Evolutionary conservation across 2,797 vertebrate species (phyloP), one percentile per base, ranked within the genome.

Genomic region (Ara ararauna): DNA sequence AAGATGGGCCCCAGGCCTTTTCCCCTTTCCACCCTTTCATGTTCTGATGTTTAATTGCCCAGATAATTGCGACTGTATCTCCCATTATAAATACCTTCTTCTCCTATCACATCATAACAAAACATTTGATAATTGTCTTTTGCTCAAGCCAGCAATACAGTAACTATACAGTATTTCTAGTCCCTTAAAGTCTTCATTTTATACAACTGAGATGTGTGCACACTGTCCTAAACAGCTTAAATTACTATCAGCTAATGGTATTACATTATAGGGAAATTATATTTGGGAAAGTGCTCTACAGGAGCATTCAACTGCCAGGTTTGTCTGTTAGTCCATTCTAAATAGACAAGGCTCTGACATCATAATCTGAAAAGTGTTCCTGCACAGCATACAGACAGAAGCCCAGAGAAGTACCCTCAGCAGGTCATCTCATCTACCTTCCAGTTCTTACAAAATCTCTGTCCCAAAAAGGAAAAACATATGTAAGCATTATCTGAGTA

Each of bases 61-160:
- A 87, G 85, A 96, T 82, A 96, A 96, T 45, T 95, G 78, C 84
- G 75, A 82, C 80, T 87, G 85, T 77, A 94, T 95, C 65, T 92
- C 95, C 70, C 18, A 71, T 87, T 70, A 91, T 94, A 96, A 97
- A 97, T 96, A 96, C 95, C 94, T 98, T 95, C 62, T 94, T 73
- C 40, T 94, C 89, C 83, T 94, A 91, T 87, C 82, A 91, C 75
- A 96, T 92, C 64, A 88, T 87, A 94, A 97, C 96, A 97, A 97
- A 96, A 77, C 65, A 96, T 68, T 84, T 90, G 64, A 93, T 95
- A 96, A 94, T 88, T 94, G n/a, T 84, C 74, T 94, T 96, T 95
- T 95, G 89, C 97, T 97, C 85, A 85, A 96, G 96, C 80, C 96
- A 82, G 38, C 79, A 94, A 89, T 91, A 72, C 6, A 62, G 77